Base-by-base conservation (phyloP, 2,113 vertebrate genomes). In the Dipodomys merriami region DNA sequence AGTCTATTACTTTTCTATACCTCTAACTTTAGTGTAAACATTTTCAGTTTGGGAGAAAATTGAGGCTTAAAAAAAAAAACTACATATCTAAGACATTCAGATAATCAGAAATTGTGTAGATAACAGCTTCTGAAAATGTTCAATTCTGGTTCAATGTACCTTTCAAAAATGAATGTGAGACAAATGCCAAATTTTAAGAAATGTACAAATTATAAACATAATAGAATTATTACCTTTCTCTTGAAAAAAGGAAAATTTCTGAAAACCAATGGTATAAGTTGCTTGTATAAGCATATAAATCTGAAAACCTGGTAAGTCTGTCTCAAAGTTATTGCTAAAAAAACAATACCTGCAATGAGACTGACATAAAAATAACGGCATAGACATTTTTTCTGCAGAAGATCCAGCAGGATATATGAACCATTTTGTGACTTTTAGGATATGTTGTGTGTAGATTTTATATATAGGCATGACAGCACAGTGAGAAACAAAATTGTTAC, bases 291-390 rank as follows among this genome's bases (percentile, higher is more conserved):
- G 44, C 23, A 78, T 1, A 64, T 15, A 68, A 33, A 83, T 72
- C 46, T 93, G n/a, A 96, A 95, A 88, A 68, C 29, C 89, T 0
- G 49, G 44, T 27, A 85, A 91, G 77, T 68, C 33, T 78, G 92
- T 90, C 64, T 89, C 30, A 71, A 20, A 91, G 22, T 39, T 33
- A 76, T 35, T 76, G 29, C 29, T 94, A 94, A 95, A 90, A 79
- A 27, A 30, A 23, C 27, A 93, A 81, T 29, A 80, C 30, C 12
- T 90, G 23, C 35, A 60, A 73, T 83, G 76, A 90, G 30, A 91
- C 64, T 81, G 76, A 84, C 57, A 57, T 35, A 81, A 92, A 96
- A 91, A 91, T 18, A 84, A 39, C 53, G 6, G 53, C 62, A 35
- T 16, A 83, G 62, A 86, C 49, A 35, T 15, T 44, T 5, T 64